Evolutionary conservation across 2,888 invertebrate genomes (phyloP).

Genomic region (Oegoconia quadripuncta): DNA sequence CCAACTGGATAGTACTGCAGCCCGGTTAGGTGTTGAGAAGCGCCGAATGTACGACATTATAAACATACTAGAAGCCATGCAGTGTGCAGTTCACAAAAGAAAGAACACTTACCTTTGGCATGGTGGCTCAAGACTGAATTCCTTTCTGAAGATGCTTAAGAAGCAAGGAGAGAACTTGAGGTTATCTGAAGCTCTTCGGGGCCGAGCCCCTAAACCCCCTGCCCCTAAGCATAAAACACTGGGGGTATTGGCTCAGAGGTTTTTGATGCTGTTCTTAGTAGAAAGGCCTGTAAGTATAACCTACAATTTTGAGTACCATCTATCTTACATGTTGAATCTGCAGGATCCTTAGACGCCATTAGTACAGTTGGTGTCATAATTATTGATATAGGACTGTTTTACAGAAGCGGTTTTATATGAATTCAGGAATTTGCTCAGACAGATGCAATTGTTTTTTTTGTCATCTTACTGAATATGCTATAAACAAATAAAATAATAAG

Average conservation of each 20-base stretch:
- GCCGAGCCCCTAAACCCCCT: conserved; percentile 65
- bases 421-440: too few species aligned
- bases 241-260: conserved; percentile 84
- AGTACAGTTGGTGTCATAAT: too few species aligned
- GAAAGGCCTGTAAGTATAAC: conserved; percentile 77
- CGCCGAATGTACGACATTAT: conserved; percentile 86
- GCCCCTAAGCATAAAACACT: conserved; percentile 82
- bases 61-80: conserved; percentile 85
- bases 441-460: neutral
- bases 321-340: neutral
- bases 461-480: neutral
- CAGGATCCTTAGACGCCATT: too few species aligned
- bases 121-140: conserved; percentile 80
- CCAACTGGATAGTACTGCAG: conserved; percentile 82
- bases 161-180: conserved; percentile 76
- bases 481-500: neutral
- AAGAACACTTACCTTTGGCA: conserved; percentile 86
- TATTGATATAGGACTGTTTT: too few species aligned
- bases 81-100: conserved; percentile 82
- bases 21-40: conserved; percentile 81
- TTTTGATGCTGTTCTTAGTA: conserved; percentile 84
- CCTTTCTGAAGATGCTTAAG: conserved; percentile 81
- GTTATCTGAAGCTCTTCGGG: conserved; percentile 73
- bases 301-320: neutral
- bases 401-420: too few species aligned